These are phyloP conservation scores for Montifringilla adamsi DNA, from an alignment of 2,113 vertebrate genomes.

Conservation along the genomic window DNA sequence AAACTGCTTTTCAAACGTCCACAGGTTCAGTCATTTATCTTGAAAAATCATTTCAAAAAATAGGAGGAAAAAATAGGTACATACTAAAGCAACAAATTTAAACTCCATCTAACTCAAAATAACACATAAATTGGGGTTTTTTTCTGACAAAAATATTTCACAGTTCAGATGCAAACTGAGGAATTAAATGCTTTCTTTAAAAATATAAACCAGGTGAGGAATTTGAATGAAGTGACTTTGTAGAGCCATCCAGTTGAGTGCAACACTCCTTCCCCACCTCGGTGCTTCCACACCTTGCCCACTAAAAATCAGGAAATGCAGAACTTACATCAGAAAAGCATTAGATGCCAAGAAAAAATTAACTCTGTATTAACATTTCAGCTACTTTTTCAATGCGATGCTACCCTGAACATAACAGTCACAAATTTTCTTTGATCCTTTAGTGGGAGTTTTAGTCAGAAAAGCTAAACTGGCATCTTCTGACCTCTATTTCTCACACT, in stretches of 20 bases:
- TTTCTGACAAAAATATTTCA: background rate
- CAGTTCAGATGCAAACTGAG: background rate
- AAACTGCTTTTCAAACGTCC: background rate
- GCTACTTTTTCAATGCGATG: background rate
- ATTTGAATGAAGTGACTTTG: background rate
- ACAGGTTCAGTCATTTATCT: background rate
- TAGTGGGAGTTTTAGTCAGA: background rate
- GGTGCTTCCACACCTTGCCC: background rate
- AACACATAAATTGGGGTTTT: fast-evolving
- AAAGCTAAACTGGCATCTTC: background rate
- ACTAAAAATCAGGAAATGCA: background rate
- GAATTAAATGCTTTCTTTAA: background rate
- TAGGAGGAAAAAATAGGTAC: too few relatives aligned
- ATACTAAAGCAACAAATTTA: background rate
- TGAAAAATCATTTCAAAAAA: background rate
- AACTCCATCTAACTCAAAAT: background rate
- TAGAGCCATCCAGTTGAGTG: background rate
- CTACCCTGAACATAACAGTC: background rate
- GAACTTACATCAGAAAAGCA: background rate
- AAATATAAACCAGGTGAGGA: background rate
- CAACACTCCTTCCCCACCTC: background rate
- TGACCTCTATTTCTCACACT: background rate
- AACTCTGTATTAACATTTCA: background rate
- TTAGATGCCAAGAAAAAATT: background rate
- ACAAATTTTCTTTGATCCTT: background rate